phyloP scores from a whole-genome alignment of 2,888 invertebrate genomes.

The Resseliella maxima region DNA sequence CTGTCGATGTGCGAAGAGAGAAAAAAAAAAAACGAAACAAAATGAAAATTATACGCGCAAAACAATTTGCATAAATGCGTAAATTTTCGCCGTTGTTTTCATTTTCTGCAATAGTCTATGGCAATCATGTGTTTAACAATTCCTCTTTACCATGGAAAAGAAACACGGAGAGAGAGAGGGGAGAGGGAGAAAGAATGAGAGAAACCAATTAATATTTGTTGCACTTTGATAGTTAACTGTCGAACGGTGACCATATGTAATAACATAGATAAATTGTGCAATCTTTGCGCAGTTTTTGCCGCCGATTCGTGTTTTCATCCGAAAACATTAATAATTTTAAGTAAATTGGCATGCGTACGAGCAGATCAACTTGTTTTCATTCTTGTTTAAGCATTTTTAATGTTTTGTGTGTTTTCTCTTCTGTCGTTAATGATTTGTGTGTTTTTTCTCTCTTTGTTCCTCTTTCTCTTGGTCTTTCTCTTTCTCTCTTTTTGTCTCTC shows the following conservation, averaged over 20 bases:
- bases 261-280: conserved; percentile 28
- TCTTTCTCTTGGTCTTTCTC: too few species aligned
- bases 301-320: neutral
- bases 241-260: neutral
- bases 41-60: neutral
- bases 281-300: neutral
- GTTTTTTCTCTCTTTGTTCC: neutral
- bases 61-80: conserved; percentile 13
- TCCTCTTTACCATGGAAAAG: too few species aligned
- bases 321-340: conserved; percentile 8
- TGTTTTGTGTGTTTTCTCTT: neutral
- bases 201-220: conserved; percentile 28
- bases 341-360: conserved; percentile 31
- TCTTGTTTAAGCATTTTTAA: conserved; percentile 12
- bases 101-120: neutral
- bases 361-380: conserved; percentile 53
- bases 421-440: neutral
- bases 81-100: neutral
- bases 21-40: neutral
- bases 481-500: too few species aligned
- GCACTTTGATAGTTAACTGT: neutral
- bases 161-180: too few species aligned
- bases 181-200: too few species aligned
- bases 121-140: neutral
- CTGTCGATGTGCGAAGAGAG: too few species aligned